phyloP scores from a whole-genome alignment of 2,888 invertebrate species.

The Galeopsomyia nigrocyanea region DNA sequence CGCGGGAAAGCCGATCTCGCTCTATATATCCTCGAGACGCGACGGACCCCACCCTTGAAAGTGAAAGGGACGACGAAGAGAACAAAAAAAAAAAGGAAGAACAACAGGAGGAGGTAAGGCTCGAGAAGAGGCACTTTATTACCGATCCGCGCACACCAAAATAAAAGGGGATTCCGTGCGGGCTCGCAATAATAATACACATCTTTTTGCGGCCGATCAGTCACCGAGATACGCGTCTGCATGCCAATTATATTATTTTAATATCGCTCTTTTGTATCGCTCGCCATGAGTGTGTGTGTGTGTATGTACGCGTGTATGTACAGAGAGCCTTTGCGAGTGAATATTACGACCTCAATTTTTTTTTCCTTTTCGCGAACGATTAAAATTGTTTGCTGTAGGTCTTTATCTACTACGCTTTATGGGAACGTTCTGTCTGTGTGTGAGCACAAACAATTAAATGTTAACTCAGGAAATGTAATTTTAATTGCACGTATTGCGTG shows the following conservation, averaged over 20 bases:
- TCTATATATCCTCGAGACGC: slow-evolving; percentile 4
- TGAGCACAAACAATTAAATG: no score
- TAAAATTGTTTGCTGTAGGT: no score
- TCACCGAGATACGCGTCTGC: slow-evolving; percentile 14
- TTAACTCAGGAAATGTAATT: no score
- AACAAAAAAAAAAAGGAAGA: no score
- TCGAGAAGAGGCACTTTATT: slow-evolving; percentile 11
- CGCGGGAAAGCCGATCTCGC: slow-evolving; percentile 28
- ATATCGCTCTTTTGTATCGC: slow-evolving; percentile 19
- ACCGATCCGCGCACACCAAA: not conserved
- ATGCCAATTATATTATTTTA: slow-evolving; percentile 34
- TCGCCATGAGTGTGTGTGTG: not conserved
- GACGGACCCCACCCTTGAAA: slow-evolving; percentile 13
- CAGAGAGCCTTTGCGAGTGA: not conserved
- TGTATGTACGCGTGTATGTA: not conserved
- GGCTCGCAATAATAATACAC: slow-evolving; percentile 3
- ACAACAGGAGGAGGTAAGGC: not conserved
- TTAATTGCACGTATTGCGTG: no score
- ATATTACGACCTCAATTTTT: slow-evolving; percentile 1
- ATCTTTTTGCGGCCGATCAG: slow-evolving; percentile 28
- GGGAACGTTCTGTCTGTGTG: no score
- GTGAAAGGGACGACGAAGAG: slow-evolving; percentile 37
- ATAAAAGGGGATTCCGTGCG: not conserved
- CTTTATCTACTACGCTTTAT: no score
- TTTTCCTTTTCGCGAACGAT: no score